These are phyloP conservation scores for Malurus melanocephalus DNA, from an alignment of 2,113 vertebrate species.

Conservation along the genomic window DNA sequence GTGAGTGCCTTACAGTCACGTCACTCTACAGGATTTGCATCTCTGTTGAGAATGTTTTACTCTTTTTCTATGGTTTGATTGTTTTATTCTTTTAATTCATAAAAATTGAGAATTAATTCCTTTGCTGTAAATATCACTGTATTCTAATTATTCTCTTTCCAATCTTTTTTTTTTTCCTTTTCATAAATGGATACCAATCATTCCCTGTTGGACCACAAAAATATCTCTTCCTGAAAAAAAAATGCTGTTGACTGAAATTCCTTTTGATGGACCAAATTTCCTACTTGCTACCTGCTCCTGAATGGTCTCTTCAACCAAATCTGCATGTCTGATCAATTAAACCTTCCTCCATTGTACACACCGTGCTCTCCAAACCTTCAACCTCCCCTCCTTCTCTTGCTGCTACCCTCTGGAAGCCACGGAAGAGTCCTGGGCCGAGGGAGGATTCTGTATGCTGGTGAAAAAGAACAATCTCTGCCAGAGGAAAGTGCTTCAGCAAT, in stretches of 20 bases:
- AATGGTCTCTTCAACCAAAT: constrained; percentile 76
- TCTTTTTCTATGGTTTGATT: constrained; percentile 48
- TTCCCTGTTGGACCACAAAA: constrained; percentile 81
- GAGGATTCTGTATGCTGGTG: constrained; percentile 98
- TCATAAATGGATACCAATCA: constrained; percentile 87
- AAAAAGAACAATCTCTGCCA: constrained; percentile 99
- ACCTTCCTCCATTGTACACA: constrained; percentile 67
- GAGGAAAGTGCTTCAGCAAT: constrained; percentile 97
- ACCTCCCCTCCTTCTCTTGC: constrained; percentile 70
- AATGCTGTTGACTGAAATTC: constrained; percentile 84
- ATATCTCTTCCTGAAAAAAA: constrained; percentile 81
- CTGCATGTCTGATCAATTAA: constrained; percentile 81
- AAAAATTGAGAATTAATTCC: constrained; percentile 54
- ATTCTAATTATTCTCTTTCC: constrained; percentile 79
- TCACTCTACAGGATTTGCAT: not conserved
- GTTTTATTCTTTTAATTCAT: constrained; percentile 60
- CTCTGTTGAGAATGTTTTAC: constrained; percentile 20
- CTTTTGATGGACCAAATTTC: constrained; percentile 81
- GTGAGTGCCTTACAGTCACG: not conserved
- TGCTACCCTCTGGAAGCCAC: constrained; percentile 93
- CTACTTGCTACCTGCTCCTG: constrained; percentile 79
- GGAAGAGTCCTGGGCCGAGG: constrained; percentile 99
- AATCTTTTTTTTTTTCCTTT: constrained; percentile 76
- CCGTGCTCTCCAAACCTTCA: constrained; percentile 74
- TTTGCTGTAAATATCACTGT: constrained; percentile 78